Conservation (phyloP, 2,113 vertebrate species). For the Bettongia penicillata region DNA sequence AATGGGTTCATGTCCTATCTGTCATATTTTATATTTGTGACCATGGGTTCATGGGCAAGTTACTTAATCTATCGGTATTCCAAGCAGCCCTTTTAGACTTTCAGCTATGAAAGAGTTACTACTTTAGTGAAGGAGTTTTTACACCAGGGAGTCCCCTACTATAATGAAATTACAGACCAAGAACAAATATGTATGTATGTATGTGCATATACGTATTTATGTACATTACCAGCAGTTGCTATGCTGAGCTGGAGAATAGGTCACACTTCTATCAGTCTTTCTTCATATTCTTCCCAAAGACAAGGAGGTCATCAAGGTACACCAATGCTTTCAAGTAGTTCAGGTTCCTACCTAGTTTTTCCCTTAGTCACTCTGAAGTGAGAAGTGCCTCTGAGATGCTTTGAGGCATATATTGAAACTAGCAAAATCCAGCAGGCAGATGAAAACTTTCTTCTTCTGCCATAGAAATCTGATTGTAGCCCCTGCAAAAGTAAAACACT, state of each 20-base stretch:
- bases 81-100: neutral
- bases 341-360: neutral
- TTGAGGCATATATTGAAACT: neutral
- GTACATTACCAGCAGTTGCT: neutral
- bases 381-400: neutral
- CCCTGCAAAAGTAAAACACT: neutral
- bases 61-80: neutral
- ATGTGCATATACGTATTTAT: neutral
- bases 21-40: neutral
- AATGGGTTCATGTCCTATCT: neutral
- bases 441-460: neutral
- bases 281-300: neutral
- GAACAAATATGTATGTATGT: neutral
- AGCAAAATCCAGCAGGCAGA: neutral
- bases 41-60: neutral
- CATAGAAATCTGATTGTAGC: neutral
- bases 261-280: neutral
- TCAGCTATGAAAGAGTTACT: neutral
- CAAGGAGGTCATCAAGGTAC: neutral
- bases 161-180: neutral
- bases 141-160: neutral
- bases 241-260: neutral
- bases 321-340: neutral
- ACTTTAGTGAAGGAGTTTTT: neutral
- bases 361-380: neutral